Evolutionary conservation across 1,140 invertebrate species (phyloP).

Genomic region (Solenopsis invicta): DNA sequence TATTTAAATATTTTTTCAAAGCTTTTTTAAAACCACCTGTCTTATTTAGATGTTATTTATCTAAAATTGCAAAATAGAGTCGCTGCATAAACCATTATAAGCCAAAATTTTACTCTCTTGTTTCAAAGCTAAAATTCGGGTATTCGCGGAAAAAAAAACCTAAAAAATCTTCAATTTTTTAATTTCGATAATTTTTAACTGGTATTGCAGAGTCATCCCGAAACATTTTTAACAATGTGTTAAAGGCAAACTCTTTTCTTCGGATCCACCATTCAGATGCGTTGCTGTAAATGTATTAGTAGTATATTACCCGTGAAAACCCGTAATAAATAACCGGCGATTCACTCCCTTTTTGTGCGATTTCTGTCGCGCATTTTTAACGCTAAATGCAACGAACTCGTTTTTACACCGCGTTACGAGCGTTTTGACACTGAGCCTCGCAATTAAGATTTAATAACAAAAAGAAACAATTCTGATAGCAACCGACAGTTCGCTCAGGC

Average conservation of each 20-base stretch:
- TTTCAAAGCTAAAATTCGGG: no score
- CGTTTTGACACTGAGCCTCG: background rate
- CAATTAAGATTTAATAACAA: background rate
- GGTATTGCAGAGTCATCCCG: no score
- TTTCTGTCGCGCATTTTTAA: background rate
- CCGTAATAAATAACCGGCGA: conserved; percentile 16
- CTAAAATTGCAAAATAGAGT: no score
- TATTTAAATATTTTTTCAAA: no score
- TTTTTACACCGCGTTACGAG: background rate
- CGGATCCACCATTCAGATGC: background rate
- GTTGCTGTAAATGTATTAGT: background rate
- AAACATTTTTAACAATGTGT: no score
- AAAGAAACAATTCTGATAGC: background rate
- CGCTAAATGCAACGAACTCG: background rate
- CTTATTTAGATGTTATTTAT: no score
- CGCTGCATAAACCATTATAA: no score
- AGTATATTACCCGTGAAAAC: background rate
- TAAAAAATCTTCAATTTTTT: no score
- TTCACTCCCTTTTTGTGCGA: background rate
- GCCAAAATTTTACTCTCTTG: no score
- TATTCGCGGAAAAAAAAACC: no score
- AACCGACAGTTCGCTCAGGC: background rate
- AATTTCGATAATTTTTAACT: no score
- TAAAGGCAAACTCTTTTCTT: background rate
- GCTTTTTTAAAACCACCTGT: no score